phyloP scores from a whole-genome alignment of 2,797 vertebrate species.

The Poecilia wingei region DNA sequence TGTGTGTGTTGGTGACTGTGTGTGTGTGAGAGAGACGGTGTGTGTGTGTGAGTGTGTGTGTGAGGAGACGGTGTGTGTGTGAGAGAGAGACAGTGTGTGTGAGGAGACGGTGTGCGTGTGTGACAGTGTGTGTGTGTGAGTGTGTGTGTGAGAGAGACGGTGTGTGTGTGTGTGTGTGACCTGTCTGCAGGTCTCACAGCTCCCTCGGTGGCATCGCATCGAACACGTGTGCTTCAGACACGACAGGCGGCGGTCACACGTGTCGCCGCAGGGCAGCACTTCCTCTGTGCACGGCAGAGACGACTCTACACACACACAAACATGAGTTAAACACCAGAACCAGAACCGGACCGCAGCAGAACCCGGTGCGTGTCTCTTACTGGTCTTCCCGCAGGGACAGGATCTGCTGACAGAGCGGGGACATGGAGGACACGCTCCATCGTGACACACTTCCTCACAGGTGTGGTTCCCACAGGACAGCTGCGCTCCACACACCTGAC shows the following conservation, averaged over 20 bases:
- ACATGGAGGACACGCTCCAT: slow-evolving; percentile 88
- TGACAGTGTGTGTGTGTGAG: too few species aligned
- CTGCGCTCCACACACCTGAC: slow-evolving; percentile 83
- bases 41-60: slow-evolving; percentile 9
- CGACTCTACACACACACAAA: slow-evolving; percentile 78
- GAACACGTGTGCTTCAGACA: slow-evolving; percentile 93
- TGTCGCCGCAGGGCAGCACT: slow-evolving; percentile 91
- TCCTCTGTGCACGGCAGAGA: slow-evolving; percentile 93
- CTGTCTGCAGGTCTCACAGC: slow-evolving; percentile 95
- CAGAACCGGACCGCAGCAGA: background rate
- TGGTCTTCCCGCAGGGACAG: slow-evolving; percentile 92
- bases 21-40: slow-evolving; percentile 41
- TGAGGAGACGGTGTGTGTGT: too few species aligned
- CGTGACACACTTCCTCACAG: slow-evolving; percentile 90
- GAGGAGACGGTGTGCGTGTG: too few species aligned
- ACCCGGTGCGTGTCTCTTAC: slow-evolving; percentile 69
- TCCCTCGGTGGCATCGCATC: slow-evolving; percentile 93
- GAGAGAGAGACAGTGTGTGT: too few species aligned
- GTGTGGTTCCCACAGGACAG: slow-evolving; percentile 92
- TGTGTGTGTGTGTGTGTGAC: slow-evolving; percentile 64
- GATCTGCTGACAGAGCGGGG: slow-evolving; percentile 89
- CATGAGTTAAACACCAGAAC: background rate
- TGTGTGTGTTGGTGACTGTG: slow-evolving; percentile 10
- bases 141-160: too few species aligned
- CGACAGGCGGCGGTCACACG: slow-evolving; percentile 89